Evolutionary conservation across 2,888 invertebrate genomes (phyloP), one percentile per base, ranked within the genome.

Genomic region (Xestia xanthographa): DNA sequence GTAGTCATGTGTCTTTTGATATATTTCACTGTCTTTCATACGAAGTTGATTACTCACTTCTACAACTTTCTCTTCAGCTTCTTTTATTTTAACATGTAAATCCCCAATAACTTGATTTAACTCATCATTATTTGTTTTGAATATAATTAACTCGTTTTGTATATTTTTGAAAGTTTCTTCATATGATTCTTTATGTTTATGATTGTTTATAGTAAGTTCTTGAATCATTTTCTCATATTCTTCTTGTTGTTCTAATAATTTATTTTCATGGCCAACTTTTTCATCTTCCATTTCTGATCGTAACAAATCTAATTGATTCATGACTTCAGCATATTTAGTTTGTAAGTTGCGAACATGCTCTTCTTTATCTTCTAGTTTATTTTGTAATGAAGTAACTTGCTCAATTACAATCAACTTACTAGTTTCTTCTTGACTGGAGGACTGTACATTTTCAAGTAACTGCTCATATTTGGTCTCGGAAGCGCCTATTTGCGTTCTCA

Each of bases 281-380:
- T 96, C 96, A 82, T 96, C 96, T 88, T 96, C 95, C 86, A 95
- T 94, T 90, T 96, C 96, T 29, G 96, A 95, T 41, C 96, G 93
- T 78, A 96, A 87, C 86, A 95, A 88, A 78, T 96, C 95, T 68
- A 96, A 83, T 88, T 96, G 93, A 87, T 91, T 94, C 77, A 96
- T 91, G 8, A 92, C 89, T 87, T 96, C 96, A 3, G 92, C 90
- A 87, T 94, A 96, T 90, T 96, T 96, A 75, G 91, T 92, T 92
- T 95, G 95, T 66, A 96, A 90, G 82, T 91, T 93, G 60, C 87
- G 91, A 53, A 96, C 86, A 88, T 95, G 95, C 72, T 95, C 95
- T 83, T 96, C 95, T 89, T 95, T 96, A 79, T 96, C 96, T 83
- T 95, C 94, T 73, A 96, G 86, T 89, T 96, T 96, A 82, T 86